Percentiles rank a stretch among this genome's conserved stretches.
These are phyloP conservation scores for Nicator chloris DNA, from an alignment of 2,113 vertebrate species.

Conservation along the genomic window DNA sequence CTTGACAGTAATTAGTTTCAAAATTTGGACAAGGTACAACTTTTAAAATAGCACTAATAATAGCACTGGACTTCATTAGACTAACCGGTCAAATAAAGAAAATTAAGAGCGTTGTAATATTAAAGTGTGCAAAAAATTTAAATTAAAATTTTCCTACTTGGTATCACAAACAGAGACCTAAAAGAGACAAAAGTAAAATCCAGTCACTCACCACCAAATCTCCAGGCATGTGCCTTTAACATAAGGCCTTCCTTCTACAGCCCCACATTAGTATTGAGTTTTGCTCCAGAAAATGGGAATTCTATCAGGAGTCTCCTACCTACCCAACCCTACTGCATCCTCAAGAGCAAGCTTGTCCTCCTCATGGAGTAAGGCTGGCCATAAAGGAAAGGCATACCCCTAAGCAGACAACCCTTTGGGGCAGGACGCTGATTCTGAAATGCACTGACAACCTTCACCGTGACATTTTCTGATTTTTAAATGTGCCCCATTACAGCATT, in stretches of 20 bases:
- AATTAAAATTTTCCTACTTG: background rate
- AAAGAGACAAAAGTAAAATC: background rate
- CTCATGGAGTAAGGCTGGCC: fast-evolving
- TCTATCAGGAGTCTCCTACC: background rate
- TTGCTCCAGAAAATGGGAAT: background rate
- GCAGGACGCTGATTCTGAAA: background rate
- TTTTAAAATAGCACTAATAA: background rate
- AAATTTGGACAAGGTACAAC: background rate
- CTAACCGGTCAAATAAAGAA: background rate
- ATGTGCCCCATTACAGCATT: background rate
- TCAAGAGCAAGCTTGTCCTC: background rate
- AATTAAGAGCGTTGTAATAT: background rate
- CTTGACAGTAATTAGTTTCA: background rate
- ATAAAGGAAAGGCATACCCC: background rate
- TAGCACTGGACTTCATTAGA: background rate
- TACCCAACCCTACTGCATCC: background rate
- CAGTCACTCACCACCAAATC: background rate
- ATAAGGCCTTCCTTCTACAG: background rate
- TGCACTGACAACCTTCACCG: background rate
- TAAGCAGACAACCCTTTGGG: background rate
- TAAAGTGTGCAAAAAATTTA: background rate
- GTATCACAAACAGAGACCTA: background rate
- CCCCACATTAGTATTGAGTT: fast-evolving
- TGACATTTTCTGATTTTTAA: background rate
- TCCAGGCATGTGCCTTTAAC: background rate